Evolutionary conservation across 1,140 invertebrate species (phyloP), one percentile per base, ranked within the genome.

Genomic region (Drosophila tsacasi): DNA sequence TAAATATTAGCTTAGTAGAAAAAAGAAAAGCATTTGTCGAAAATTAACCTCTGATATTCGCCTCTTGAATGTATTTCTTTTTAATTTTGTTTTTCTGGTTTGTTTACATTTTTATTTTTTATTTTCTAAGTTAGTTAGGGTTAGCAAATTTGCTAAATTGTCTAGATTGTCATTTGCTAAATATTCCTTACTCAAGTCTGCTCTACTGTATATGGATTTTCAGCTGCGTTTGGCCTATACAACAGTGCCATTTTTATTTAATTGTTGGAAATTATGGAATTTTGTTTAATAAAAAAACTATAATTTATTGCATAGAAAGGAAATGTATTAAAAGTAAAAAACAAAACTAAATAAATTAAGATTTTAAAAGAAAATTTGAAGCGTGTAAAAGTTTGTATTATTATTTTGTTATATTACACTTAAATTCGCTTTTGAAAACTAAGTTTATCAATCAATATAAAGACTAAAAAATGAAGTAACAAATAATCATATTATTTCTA

Each of bases 131-230:
- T 25, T 52, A n/a, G n/a, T n/a, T n/a, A n/a, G n/a, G 71, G 52
- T 63, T 81, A 81, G 78, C 78, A 81, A 81, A 81, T 47, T 71
- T 78, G 60, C 69, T 76, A 77, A 80, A 66, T 67, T 69, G 49
- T 59, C 85, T 90, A 79, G 81, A 90, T 90, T 89, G 85, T 85
- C 85, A 76, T 84, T 90, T 84, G 84, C 85, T 84, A 90, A 80
- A 72, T 69, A 72, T 67, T 62, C 39, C 63, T 79, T 73, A 73
- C 47, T 44, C 30, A n/a, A 69, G 39, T 72, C 65, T 49, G 50
- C 57, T 39, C 35, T 55, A 57, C 42, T 75, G 35, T 25, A 50
- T 35, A 54, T 65, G 44, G 47, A 50, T 44, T 23, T 49, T 10
- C 35, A 49, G 25, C 62, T 71, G 73, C 54, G 46, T 5, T 10